Evolutionary conservation across 2,113 vertebrate genomes (phyloP), one percentile per base, ranked within the genome.

Genomic region (Colinus virginianus): DNA sequence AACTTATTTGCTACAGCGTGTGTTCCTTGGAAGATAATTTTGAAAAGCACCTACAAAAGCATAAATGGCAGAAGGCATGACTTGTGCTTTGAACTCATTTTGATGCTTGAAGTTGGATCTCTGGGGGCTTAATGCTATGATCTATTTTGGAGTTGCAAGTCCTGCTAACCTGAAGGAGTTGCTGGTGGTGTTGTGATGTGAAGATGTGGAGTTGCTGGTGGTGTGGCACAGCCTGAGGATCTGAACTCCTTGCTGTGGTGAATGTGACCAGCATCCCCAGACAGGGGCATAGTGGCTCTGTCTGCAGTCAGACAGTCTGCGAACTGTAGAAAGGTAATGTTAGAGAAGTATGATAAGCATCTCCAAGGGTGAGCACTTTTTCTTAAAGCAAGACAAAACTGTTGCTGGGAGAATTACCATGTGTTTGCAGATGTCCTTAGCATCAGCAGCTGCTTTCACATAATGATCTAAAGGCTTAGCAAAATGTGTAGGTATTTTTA

Each of bases 231-330:
- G 62, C 12, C n/a, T 63, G 45, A 72, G 63, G 42, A 46, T 9
- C 70, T 76, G 34, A 81, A 3, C 9, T 48, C 20, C 32, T 48
- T 48, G 19, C 45, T 45, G 7, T 2, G 0, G 15, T 0, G 4
- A 62, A 20, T 87, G 59, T 77, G 58, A 45, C 53, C 40, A 64
- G 12, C 36, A 32, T 42, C 19, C 32, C 13, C 34, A 51, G 7
- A 0, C 0, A 7, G 63, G 62, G 51, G 32, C 15, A 14, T 25
- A 45, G 25, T 1, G 14, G 38, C 22, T 72, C 42, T 87, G 46
- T 32, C 32, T 45, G 51, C 26, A 48, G 23, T 30, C 5, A 2
- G 21, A 17, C 26, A 10, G 18, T 58, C 58, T 62, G 12, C 8
- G 25, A 49, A 34, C 6, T 67, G 32, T 49, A 48, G 28, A 53